phyloP scores from a whole-genome alignment of 2,888 invertebrate genomes.

The Argynnis bischoffii region DNA sequence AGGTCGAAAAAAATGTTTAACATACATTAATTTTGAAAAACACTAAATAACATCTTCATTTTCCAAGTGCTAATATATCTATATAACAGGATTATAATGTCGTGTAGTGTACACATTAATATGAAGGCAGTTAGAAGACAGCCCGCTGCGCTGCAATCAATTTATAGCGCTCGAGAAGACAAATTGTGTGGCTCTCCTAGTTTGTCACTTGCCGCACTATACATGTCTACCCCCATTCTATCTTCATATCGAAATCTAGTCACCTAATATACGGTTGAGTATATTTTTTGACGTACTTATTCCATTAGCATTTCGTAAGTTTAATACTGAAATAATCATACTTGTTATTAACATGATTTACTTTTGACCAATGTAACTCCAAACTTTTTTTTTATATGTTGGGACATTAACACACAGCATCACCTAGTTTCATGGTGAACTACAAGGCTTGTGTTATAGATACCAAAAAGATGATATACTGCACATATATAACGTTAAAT shows the following conservation, averaged over 20 bases:
- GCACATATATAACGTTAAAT: too few species aligned
- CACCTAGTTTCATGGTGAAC: too few species aligned
- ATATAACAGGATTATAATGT: constrained; percentile 21
- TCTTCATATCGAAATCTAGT: constrained; percentile 7
- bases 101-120: constrained; percentile 55
- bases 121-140: constrained; percentile 60
- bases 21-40: too few species aligned
- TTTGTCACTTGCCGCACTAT: constrained; percentile 51
- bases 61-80: not conserved
- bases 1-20: too few species aligned
- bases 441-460: too few species aligned
- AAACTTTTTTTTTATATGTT: too few species aligned
- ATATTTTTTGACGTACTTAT: not conserved
- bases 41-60: too few species aligned
- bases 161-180: constrained; percentile 68
- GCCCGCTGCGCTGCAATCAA: constrained; percentile 73
- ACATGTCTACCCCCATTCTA: constrained; percentile 41
- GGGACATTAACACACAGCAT: too few species aligned
- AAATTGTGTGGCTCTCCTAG: constrained; percentile 59
- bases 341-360: too few species aligned
- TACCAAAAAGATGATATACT: too few species aligned
- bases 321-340: not conserved
- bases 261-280: constrained; percentile 1
- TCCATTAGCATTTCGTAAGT: not conserved
- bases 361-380: too few species aligned